Conservation (phyloP, 1,140 invertebrate species). For the Euborellia annulipes region DNA sequence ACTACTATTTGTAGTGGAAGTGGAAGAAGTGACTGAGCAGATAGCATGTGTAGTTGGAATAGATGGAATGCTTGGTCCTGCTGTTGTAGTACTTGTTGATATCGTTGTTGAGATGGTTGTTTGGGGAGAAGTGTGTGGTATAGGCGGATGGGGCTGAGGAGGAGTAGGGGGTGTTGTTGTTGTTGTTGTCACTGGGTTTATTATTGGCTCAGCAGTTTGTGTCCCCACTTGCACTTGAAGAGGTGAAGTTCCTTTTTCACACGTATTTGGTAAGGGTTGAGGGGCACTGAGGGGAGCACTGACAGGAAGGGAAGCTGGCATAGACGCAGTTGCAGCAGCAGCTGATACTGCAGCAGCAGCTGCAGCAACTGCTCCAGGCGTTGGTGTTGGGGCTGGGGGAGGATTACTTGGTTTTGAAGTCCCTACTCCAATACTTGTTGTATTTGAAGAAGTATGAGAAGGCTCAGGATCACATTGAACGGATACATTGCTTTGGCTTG, state of each 20-base stretch:
- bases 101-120: no score
- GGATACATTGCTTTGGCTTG: neutral
- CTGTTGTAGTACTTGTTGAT: no score
- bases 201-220: neutral
- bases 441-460: neutral
- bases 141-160: no score
- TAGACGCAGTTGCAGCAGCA: neutral
- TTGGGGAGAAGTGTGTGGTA: no score
- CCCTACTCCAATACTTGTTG: no score
- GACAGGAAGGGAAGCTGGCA: neutral
- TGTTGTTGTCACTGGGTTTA: neutral
- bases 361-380: neutral
- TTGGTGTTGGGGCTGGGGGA: neutral
- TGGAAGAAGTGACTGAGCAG: no score
- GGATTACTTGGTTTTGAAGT: neutral
- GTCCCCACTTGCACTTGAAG: conserved; percentile 8
- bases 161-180: no score
- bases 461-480: neutral
- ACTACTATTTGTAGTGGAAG: no score
- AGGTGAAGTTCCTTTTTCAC: conserved; percentile 10
- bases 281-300: neutral
- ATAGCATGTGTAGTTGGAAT: no score
- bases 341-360: neutral
- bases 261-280: neutral
- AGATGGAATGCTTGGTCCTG: no score